phyloP scores from a whole-genome alignment of 2,888 invertebrate genomes.

The Metacarcinus magister region DNA sequence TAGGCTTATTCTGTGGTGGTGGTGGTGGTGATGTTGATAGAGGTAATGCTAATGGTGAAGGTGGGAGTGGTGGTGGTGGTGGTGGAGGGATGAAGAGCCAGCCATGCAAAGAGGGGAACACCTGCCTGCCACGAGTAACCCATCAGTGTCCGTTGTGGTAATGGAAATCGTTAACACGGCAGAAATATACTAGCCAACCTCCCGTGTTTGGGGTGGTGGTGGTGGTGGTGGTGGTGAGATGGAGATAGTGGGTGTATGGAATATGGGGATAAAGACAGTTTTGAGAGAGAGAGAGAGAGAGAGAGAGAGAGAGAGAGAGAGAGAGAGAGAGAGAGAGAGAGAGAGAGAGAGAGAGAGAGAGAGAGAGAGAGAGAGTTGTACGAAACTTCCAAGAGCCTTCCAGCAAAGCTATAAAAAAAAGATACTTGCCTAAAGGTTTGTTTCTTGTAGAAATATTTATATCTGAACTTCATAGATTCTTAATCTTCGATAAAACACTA shows the following conservation, averaged over 20 bases:
- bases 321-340: no score
- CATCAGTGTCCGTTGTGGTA: not conserved
- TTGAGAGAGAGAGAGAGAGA: no score
- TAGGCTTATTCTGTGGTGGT: not conserved
- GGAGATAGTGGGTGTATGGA: not conserved
- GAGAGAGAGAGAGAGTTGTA: no score
- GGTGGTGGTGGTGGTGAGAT: not conserved
- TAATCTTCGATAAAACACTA: no score
- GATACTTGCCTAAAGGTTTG: no score
- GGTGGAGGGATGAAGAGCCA: not conserved
- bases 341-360: no score
- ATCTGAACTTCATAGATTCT: no score
- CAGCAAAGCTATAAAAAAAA: no score
- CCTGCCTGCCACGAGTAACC: not conserved
- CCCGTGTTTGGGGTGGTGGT: not conserved
- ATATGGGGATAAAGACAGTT: not conserved
- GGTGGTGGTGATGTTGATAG: not conserved
- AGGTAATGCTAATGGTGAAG: not conserved
- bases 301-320: no score
- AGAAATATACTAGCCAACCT: not conserved
- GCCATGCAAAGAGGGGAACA: not conserved
- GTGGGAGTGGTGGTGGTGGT: not conserved
- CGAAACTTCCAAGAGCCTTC: no score
- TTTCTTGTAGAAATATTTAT: no score
- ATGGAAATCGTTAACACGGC: not conserved